These are phyloP conservation scores for Ylistrum balloti DNA, from an alignment of 1,140 invertebrate genomes.

Conservation along the genomic window DNA sequence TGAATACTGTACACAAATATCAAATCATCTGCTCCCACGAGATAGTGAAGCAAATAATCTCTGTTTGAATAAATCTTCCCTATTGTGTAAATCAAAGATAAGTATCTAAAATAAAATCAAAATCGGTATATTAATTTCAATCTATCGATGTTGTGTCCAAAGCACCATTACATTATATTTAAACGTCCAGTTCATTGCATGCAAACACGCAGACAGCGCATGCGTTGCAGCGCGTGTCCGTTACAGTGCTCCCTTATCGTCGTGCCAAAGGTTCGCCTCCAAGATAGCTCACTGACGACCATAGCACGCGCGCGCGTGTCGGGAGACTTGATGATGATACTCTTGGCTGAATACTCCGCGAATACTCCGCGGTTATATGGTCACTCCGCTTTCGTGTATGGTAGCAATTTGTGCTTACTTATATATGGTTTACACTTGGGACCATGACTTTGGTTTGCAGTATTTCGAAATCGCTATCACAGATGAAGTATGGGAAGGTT, in stretches of 20 bases:
- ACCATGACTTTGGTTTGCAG: neutral
- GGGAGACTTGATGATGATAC: neutral
- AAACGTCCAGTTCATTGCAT: neutral
- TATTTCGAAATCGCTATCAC: slow-evolving; percentile 4
- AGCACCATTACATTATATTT: neutral
- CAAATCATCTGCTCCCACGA: too few species aligned
- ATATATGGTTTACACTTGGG: neutral
- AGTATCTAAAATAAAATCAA: neutral
- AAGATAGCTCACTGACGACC: neutral
- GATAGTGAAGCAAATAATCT: too few species aligned
- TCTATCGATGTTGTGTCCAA: neutral
- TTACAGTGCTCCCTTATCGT: neutral
- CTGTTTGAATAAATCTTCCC: too few species aligned
- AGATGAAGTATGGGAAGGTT: neutral
- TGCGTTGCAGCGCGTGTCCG: neutral
- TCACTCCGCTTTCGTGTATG: neutral
- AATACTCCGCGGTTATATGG: neutral
- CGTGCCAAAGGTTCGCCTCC: slow-evolving; percentile 20
- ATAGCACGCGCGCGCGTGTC: neutral
- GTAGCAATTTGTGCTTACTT: neutral
- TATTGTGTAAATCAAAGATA: too few species aligned
- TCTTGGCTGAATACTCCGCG: neutral
- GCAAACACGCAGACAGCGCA: neutral
- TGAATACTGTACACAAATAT: too few species aligned
- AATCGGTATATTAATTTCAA: neutral